A percentile compares a stretch with the other conserved stretches of the same genome.
phyloP scores from a whole-genome alignment of 2,888 invertebrate species.

The Lycia hirtaria region DNA sequence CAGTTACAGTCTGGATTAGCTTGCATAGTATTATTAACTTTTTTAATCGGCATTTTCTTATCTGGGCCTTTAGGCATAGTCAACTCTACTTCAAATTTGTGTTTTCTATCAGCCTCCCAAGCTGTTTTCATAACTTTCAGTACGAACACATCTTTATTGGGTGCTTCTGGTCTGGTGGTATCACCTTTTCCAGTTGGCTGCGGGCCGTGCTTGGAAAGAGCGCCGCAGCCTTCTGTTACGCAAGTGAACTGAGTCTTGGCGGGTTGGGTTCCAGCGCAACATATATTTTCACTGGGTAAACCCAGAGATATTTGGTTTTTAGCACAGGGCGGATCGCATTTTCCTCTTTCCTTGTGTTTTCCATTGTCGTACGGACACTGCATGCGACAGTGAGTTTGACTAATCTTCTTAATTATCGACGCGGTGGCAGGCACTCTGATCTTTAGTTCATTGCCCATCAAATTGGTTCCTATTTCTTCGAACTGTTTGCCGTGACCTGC shows the following conservation, averaged over 20 bases:
- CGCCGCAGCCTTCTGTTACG: constrained; percentile 74
- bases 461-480: constrained; percentile 77
- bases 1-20: constrained; percentile 73
- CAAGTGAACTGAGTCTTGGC: constrained; percentile 76
- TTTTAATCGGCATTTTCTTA: constrained; percentile 78
- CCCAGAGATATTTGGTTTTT: constrained; percentile 76
- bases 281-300: constrained; percentile 67
- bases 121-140: constrained; percentile 89
- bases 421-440: constrained; percentile 75
- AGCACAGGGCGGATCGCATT: constrained; percentile 71
- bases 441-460: constrained; percentile 77
- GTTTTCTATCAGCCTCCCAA: constrained; percentile 87
- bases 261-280: constrained; percentile 65
- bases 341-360: constrained; percentile 46
- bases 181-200: constrained; percentile 64
- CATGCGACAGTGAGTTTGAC: constrained; percentile 75
- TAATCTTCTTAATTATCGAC: constrained; percentile 77
- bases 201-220: constrained; percentile 67
- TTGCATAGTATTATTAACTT: constrained; percentile 63
- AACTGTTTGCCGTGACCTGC: constrained; percentile 79
- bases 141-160: constrained; percentile 86
- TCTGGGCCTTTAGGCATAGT: constrained; percentile 88
- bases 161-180: constrained; percentile 66
- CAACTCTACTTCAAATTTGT: constrained; percentile 87
- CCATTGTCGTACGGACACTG: constrained; percentile 67